phyloP scores from a whole-genome alignment of 1,140 invertebrate species.

The Calliopsis andreniformis region DNA sequence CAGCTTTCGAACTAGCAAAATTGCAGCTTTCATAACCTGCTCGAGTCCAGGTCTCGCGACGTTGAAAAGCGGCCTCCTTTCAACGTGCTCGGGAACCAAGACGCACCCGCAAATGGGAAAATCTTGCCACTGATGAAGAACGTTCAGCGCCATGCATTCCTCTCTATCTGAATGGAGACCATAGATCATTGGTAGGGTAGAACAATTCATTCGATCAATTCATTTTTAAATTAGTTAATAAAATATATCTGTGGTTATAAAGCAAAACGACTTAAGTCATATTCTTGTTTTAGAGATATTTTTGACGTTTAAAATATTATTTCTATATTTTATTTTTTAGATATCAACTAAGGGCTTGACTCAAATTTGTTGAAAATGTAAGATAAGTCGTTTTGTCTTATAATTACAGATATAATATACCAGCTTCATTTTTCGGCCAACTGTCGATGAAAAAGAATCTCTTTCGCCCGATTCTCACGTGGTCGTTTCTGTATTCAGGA shows the following conservation, averaged over 20 bases:
- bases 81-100: constrained; percentile 94
- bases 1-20: not conserved
- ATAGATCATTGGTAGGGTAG: constrained; percentile 28
- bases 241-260: no score
- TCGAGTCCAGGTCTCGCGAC: constrained; percentile 90
- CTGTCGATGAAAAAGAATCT: constrained; percentile 20
- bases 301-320: no score
- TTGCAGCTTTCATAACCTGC: constrained; percentile 83
- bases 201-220: not conserved
- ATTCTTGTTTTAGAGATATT: no score
- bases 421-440: not conserved
- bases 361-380: no score
- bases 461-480: constrained; percentile 50
- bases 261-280: no score
- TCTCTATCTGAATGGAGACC: constrained; percentile 78
- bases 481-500: constrained; percentile 76
- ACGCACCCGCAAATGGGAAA: constrained; percentile 88
- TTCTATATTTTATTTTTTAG: no score
- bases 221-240: constrained; percentile 5
- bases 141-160: constrained; percentile 87
- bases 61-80: constrained; percentile 90
- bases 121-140: constrained; percentile 87
- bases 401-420: no score
- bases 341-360: no score
- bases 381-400: no score